phyloP scores from a whole-genome alignment of 1,140 invertebrate genomes.

The Tetragonula clypearis region DNA sequence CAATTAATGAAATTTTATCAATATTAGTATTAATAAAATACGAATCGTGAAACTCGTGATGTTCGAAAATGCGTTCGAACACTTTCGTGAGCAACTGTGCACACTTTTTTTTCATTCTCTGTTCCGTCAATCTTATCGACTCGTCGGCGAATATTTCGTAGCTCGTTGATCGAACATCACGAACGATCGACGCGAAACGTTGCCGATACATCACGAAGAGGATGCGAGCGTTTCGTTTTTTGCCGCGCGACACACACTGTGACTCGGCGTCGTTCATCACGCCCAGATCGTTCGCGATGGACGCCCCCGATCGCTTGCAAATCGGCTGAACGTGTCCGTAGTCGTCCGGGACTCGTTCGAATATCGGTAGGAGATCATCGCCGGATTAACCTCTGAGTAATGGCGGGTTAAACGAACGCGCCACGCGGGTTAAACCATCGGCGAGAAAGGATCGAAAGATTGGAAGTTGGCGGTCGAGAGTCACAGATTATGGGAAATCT shows the following conservation, averaged over 20 bases:
- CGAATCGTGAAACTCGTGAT: too few relatives aligned
- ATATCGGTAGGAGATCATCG: conserved; percentile 37
- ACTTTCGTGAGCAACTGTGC: neutral
- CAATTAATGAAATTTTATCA: too few relatives aligned
- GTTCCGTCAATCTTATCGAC: neutral
- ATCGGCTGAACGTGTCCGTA: conserved; percentile 32
- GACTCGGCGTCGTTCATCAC: conserved; percentile 59
- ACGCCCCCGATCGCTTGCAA: conserved; percentile 31
- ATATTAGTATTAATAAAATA: too few relatives aligned
- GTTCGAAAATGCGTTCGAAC: too few relatives aligned
- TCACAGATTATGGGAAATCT: neutral
- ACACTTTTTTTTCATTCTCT: conserved; percentile 1
- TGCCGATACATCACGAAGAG: conserved; percentile 46
- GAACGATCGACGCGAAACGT: conserved; percentile 21
- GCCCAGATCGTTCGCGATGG: conserved; percentile 7
- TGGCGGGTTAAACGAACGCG: neutral
- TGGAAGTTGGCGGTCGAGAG: neutral
- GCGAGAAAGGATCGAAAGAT: neutral
- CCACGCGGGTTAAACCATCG: neutral
- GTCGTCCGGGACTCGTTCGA: neutral
- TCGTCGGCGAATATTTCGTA: conserved; percentile 6
- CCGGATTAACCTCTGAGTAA: conserved; percentile 26
- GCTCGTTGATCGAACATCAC: conserved; percentile 1
- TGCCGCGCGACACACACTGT: conserved; percentile 49
- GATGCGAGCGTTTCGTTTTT: conserved; percentile 59